A percentile compares a stretch with the other conserved stretches of the same genome.
Evolutionary conservation across 2,888 invertebrate genomes (phyloP).

Genomic region (Torymus auratus): DNA sequence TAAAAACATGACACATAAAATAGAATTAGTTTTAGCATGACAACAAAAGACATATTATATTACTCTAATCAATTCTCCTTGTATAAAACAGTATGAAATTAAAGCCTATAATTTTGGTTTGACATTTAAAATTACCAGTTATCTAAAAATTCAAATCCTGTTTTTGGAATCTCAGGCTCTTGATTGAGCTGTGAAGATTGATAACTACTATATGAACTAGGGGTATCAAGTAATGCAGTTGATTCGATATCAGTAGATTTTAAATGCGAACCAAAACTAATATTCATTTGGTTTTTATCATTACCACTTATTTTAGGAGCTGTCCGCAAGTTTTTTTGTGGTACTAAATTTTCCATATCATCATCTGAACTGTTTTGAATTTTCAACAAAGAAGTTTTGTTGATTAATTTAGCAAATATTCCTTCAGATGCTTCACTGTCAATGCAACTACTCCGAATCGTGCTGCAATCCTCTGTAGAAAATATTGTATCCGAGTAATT

Average conservation of each 20-base stretch:
- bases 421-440: slow-evolving; percentile 68
- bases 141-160: slow-evolving; percentile 79
- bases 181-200: slow-evolving; percentile 71
- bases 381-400: slow-evolving; percentile 70
- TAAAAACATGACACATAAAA: too few relatives aligned
- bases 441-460: slow-evolving; percentile 62
- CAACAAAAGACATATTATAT: background rate
- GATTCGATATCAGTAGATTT: slow-evolving; percentile 72
- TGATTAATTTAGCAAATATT: slow-evolving; percentile 71
- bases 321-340: slow-evolving; percentile 63
- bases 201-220: slow-evolving; percentile 72
- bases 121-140: slow-evolving; percentile 76
- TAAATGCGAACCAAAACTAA: slow-evolving; percentile 66
- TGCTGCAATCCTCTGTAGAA: slow-evolving; percentile 66
- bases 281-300: slow-evolving; percentile 68
- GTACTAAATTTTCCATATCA: slow-evolving; percentile 69
- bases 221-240: slow-evolving; percentile 71
- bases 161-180: slow-evolving; percentile 78
- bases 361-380: slow-evolving; percentile 68
- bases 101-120: background rate
- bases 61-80: slow-evolving; percentile 1
- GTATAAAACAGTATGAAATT: slow-evolving; percentile 18
- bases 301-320: slow-evolving; percentile 57
- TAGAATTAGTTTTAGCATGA: too few relatives aligned
- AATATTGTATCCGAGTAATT: slow-evolving; percentile 69